phyloP scores from a whole-genome alignment of 2,797 vertebrate genomes.

The Denticeps clupeoides region DNA sequence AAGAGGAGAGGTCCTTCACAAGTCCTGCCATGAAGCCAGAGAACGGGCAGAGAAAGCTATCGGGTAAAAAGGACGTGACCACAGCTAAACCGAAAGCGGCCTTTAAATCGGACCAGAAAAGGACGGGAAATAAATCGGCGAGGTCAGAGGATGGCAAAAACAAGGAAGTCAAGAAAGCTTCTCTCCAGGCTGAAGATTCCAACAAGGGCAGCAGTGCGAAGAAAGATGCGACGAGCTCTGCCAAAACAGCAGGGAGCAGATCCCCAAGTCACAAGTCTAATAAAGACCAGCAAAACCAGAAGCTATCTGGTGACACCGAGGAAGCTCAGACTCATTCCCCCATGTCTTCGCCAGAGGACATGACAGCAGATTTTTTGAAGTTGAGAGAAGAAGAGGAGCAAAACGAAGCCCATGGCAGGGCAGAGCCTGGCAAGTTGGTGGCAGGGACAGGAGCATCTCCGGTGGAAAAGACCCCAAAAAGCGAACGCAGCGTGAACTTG shows the following conservation, averaged over 20 bases:
- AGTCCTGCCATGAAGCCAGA: conserved; percentile 40
- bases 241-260: conserved; percentile 36
- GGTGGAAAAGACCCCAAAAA: conserved; percentile 54
- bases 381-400: conserved; percentile 27
- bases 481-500: conserved; percentile 51
- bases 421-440: conserved; percentile 14
- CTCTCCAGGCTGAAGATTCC: conserved; percentile 10
- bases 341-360: conserved; percentile 62
- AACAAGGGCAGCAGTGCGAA: conserved; percentile 39
- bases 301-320: conserved; percentile 20
- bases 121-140: conserved; percentile 57
- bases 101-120: conserved; percentile 49
- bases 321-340: conserved; percentile 42
- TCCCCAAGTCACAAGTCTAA: conserved; percentile 24
- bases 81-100: conserved; percentile 56
- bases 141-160: conserved; percentile 47
- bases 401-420: conserved; percentile 18
- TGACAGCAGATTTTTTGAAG: conserved; percentile 52
- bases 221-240: conserved; percentile 31
- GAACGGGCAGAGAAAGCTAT: conserved; percentile 36
- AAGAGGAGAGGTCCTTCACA: conserved; percentile 34
- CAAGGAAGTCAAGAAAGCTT: conserved; percentile 41
- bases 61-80: conserved; percentile 41
- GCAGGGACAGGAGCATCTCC: conserved; percentile 34
- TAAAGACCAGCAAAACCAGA: conserved; percentile 34